Base-by-base conservation (phyloP, 2,113 vertebrate species). In the Lathamus discolor region DNA sequence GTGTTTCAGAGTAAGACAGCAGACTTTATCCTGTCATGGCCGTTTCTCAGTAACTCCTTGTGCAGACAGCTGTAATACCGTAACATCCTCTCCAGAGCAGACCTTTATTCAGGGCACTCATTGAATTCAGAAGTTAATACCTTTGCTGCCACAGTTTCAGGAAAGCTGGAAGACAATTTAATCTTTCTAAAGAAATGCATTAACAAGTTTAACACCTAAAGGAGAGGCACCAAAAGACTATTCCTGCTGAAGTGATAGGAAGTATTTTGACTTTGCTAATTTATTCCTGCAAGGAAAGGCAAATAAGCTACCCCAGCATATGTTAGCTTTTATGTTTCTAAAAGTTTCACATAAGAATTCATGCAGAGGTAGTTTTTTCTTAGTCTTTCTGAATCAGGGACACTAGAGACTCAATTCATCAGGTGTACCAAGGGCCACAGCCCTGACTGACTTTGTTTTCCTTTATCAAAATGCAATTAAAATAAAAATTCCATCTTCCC, bases 381-480 rank as follows among this genome's bases (percentile, higher is more conserved):
- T 54, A 49, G 14, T 31, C 63, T 54, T 19, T 39, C 52, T 62
- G 35, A 90, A 51, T 44, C 48, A 35, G 12, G 10, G 48, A 70
- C 46, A 94, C 9, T 25, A 67, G 49, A 87, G 25, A 54, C 35
- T 69, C 67, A 37, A 28, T 64, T 83, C 33, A 44, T 46, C 43
- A 75, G 48, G 23, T 74, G 13, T 43, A 78, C 7, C 2, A 4
- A 78, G 39, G 48, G n/a, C 55, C 52, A 57, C 29, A 73, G 25
- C 6, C 12, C 19, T 20, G 5, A 14, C 31, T 54, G 16, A 35
- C 70, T 93, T 91, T 93, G 74, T 72, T 92, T 96, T 83, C 43
- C 79, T 41, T 29, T 44, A 72, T 29, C 44, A 89, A 86, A 97
- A 64, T 33, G 10, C 22, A 89, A 82, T 91, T 93, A 95, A 94